A percentile compares a stretch with the other conserved stretches of the same genome.
These are phyloP conservation scores for Mastomys natalensis DNA, from an alignment of 2,113 vertebrate genomes.

Conservation along the genomic window DNA sequence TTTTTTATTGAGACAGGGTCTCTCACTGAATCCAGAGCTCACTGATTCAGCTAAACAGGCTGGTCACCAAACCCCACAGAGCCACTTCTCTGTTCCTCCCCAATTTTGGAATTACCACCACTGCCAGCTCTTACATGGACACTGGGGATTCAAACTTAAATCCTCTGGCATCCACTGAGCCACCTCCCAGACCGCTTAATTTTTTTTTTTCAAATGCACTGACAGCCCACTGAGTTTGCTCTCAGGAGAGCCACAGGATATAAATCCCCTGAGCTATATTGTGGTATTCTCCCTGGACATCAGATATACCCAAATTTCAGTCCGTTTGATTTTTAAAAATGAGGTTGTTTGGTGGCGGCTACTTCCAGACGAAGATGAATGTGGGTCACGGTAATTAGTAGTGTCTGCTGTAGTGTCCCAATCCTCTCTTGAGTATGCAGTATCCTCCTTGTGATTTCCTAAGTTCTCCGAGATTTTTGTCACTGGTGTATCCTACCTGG, in stretches of 20 bases:
- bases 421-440: neutral
- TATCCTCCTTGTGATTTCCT: neutral
- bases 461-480: neutral
- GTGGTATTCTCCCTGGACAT: neutral
- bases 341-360: neutral
- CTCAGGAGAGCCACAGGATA: neutral
- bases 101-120: too few species aligned
- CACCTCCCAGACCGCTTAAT: neutral
- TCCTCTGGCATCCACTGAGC: neutral
- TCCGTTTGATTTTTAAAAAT: constrained; percentile 7
- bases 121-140: neutral
- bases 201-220: neutral
- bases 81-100: neutral
- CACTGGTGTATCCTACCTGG: neutral
- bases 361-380: neutral
- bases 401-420: neutral
- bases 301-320: neutral
- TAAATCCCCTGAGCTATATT: neutral
- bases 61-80: neutral
- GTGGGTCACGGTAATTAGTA: neutral
- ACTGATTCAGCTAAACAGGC: neutral
- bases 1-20: neutral
- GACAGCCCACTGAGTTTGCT: neutral
- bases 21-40: neutral
- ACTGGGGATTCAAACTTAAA: neutral